These are phyloP conservation scores for Glomeris marginata DNA, from an alignment of 2,888 invertebrate species.

Conservation along the genomic window DNA sequence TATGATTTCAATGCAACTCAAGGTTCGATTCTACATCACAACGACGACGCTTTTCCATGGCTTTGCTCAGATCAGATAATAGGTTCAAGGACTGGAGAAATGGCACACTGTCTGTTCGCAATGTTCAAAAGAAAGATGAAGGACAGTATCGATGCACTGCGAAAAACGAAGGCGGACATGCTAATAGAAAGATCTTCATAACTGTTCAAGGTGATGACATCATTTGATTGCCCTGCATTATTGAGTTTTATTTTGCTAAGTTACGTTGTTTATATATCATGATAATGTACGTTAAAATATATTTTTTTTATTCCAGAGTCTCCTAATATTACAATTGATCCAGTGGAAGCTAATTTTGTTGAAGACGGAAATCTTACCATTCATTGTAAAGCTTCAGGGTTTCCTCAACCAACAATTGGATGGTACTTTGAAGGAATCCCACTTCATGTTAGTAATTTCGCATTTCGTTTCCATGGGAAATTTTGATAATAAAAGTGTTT, in stretches of 20 bases:
- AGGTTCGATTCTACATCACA: constrained; percentile 14
- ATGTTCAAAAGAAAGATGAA: constrained; percentile 30
- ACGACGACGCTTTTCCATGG: constrained; percentile 2
- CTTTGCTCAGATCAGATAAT: background rate
- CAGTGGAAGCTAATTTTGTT: constrained; percentile 22
- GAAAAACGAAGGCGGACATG: constrained; percentile 34
- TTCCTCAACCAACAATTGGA: constrained; percentile 22
- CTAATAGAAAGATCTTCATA: constrained; percentile 26
- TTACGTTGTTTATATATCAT: too few species aligned
- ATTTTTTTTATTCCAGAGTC: constrained; percentile 20
- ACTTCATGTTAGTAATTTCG: too few species aligned
- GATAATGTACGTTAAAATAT: too few species aligned
- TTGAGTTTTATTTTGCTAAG: too few species aligned
- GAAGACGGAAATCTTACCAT: constrained; percentile 23
- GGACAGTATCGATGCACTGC: constrained; percentile 36
- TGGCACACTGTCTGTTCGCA: constrained; percentile 30
- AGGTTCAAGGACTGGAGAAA: constrained; percentile 23
- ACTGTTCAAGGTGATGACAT: constrained; percentile 26
- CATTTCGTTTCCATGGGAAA: too few species aligned
- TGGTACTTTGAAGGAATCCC: background rate
- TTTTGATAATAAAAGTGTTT: too few species aligned
- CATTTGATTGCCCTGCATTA: constrained; percentile 2
- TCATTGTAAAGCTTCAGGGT: constrained; percentile 24
- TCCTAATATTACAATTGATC: constrained; percentile 24
- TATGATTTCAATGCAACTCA: constrained; percentile 11